These are phyloP conservation scores for Leptestheria dahalacensis DNA, from an alignment of 1,140 invertebrate species.

Conservation along the genomic window DNA sequence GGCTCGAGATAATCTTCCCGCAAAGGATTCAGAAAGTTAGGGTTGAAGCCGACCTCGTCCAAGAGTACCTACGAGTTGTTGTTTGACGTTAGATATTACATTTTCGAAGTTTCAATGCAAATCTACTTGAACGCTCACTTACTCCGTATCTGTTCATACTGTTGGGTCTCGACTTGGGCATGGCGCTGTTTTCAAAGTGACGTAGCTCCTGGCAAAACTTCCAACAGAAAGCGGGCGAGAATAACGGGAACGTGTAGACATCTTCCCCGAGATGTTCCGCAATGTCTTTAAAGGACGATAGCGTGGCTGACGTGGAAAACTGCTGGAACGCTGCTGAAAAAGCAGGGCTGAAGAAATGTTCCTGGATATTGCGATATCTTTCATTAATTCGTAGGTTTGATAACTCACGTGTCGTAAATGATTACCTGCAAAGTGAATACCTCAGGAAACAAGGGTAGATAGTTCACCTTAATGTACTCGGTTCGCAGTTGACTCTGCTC, in stretches of 20 bases:
- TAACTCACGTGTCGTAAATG: not conserved
- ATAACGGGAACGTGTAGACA: conserved; percentile 27
- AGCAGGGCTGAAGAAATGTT: not conserved
- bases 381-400: not conserved
- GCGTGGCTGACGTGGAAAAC: conserved; percentile 5
- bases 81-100: not conserved
- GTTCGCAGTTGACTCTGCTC: not conserved
- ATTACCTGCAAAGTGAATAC: conserved; percentile 5
- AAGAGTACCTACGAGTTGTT: conserved; percentile 26
- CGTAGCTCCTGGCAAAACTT: conserved; percentile 28
- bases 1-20: conserved; percentile 27
- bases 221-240: conserved; percentile 29
- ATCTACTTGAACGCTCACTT: conserved; percentile 17
- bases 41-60: conserved; percentile 32
- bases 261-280: not conserved
- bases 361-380: not conserved
- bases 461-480: conserved; percentile 5
- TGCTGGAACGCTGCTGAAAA: not conserved
- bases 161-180: conserved; percentile 32
- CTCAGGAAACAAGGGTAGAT: not conserved
- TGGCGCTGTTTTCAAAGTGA: conserved; percentile 28
- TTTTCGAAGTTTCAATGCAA: no score
- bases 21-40: conserved; percentile 26
- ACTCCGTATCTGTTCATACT: conserved; percentile 35
- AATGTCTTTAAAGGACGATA: not conserved